phyloP scores from a whole-genome alignment of 2,888 invertebrate genomes.

The Muschampia plurimacula region DNA sequence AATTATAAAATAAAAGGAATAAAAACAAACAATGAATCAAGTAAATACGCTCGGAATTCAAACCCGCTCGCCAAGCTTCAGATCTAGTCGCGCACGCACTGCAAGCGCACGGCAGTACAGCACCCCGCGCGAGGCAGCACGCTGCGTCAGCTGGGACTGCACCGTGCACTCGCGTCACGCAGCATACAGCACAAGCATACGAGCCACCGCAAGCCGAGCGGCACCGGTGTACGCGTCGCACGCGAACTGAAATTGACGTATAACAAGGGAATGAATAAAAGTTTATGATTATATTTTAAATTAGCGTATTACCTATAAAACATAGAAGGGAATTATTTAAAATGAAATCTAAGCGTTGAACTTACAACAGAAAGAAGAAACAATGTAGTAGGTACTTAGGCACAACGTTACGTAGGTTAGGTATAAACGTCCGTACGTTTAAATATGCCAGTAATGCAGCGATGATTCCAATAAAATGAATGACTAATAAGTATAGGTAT shows the following conservation, averaged over 20 bases:
- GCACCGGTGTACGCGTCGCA: not conserved
- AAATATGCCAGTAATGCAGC: too few species aligned
- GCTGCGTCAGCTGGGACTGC: not conserved
- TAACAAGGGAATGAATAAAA: not conserved
- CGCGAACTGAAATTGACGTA: not conserved
- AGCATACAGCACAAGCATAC: not conserved
- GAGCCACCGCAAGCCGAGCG: too few species aligned
- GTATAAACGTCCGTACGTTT: too few species aligned
- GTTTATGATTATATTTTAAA: not conserved
- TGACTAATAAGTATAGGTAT: too few species aligned
- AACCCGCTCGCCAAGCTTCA: not conserved
- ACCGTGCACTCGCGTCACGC: not conserved
- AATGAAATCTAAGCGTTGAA: not conserved
- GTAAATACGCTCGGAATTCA: constrained; percentile 6
- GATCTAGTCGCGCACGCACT: constrained; percentile 1
- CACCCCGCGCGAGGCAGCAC: not conserved
- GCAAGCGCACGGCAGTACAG: not conserved
- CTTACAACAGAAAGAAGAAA: not conserved
- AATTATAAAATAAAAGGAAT: not conserved
- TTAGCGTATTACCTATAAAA: too few species aligned
- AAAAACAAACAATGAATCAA: constrained; percentile 16
- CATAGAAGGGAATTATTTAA: not conserved
- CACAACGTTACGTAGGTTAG: too few species aligned
- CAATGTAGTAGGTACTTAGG: not conserved
- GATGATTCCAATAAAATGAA: too few species aligned